Conservation (phyloP, 2,797 vertebrate genomes). For the Chaenodraco wilsoni region DNA sequence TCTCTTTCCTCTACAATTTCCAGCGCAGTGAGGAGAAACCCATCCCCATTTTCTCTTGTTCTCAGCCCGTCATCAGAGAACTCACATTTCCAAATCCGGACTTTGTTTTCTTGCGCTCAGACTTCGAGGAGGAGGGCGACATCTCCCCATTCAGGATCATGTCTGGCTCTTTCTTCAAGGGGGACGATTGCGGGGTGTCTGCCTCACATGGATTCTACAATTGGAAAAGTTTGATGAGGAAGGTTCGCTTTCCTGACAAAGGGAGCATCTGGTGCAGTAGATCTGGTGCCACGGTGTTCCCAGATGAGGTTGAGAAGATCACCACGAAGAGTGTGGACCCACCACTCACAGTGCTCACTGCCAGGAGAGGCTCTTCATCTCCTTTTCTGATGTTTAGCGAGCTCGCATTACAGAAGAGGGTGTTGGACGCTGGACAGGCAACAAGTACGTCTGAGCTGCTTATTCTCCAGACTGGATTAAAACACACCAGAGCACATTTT, state of each 20-base stretch:
- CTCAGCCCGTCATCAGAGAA: slow-evolving; percentile 69
- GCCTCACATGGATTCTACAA: slow-evolving; percentile 67
- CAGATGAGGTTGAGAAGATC: slow-evolving; percentile 33
- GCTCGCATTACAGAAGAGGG: slow-evolving; percentile 44
- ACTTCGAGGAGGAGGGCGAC: slow-evolving; percentile 27
- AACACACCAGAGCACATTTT: not conserved
- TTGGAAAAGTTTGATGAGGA: slow-evolving; percentile 73
- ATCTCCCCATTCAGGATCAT: slow-evolving; percentile 57
- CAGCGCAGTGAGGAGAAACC: slow-evolving; percentile 42
- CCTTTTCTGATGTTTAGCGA: slow-evolving; percentile 46
- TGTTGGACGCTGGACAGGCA: slow-evolving; percentile 39
- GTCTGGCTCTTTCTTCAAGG: slow-evolving; percentile 48
- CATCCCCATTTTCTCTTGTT: slow-evolving; percentile 83
- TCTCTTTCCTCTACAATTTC: slow-evolving; percentile 45
- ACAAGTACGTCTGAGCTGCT: slow-evolving; percentile 54
- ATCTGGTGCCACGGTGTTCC: slow-evolving; percentile 66
- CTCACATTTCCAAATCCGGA: slow-evolving; percentile 86
- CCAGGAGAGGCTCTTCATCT: slow-evolving; percentile 3
- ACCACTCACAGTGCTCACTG: not conserved
- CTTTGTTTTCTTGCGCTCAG: slow-evolving; percentile 72
- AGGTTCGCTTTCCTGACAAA: slow-evolving; percentile 62
- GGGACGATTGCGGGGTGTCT: slow-evolving; percentile 21
- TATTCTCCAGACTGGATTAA: not conserved
- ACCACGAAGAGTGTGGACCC: slow-evolving; percentile 15
- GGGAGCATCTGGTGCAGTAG: slow-evolving; percentile 67